A percentile compares a stretch with the other conserved stretches of the same genome.
Conservation (phyloP, 2,888 invertebrate genomes). For the Didymodactylos carnosus region DNA sequence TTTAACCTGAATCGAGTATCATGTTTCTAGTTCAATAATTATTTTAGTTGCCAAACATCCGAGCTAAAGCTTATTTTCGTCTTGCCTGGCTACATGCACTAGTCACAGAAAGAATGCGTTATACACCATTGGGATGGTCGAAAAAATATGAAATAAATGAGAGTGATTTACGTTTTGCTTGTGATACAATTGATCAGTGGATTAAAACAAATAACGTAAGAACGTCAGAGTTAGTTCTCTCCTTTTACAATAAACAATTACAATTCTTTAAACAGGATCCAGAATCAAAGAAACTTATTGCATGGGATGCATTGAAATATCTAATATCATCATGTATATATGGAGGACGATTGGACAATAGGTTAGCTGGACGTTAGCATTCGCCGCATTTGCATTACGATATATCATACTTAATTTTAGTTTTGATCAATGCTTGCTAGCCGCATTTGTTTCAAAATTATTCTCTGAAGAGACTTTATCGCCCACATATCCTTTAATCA, state of each 20-base stretch:
- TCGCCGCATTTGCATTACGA: too few relatives aligned
- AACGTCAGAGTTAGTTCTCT: slow-evolving; percentile 54
- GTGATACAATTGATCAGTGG: slow-evolving; percentile 95
- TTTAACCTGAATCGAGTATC: too few relatives aligned
- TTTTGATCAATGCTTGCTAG: slow-evolving; percentile 54
- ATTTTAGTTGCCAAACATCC: slow-evolving; percentile 15
- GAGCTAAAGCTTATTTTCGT: slow-evolving; percentile 63
- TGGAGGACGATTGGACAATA: slow-evolving; percentile 97
- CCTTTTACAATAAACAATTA: background rate
- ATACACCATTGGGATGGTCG: slow-evolving; percentile 93
- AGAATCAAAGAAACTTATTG: slow-evolving; percentile 56
- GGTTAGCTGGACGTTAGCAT: slow-evolving; percentile 28
- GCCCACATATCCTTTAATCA: slow-evolving; percentile 9
- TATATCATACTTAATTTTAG: background rate
- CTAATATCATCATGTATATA: slow-evolving; percentile 91
- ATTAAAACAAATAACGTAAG: slow-evolving; percentile 54
- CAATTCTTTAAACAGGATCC: background rate
- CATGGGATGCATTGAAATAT: slow-evolving; percentile 91
- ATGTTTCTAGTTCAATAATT: slow-evolving; percentile 19
- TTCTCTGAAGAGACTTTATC: slow-evolving; percentile 12
- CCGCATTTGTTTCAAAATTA: slow-evolving; percentile 45
- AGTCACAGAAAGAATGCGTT: slow-evolving; percentile 70
- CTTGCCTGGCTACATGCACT: slow-evolving; percentile 99
- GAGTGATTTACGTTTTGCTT: slow-evolving; percentile 84
- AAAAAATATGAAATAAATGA: slow-evolving; percentile 98